Percentiles rank a stretch among this genome's conserved stretches.
These are phyloP conservation scores for Argyresthia goedartella DNA, from an alignment of 2,888 invertebrate species.

Conservation along the genomic window DNA sequence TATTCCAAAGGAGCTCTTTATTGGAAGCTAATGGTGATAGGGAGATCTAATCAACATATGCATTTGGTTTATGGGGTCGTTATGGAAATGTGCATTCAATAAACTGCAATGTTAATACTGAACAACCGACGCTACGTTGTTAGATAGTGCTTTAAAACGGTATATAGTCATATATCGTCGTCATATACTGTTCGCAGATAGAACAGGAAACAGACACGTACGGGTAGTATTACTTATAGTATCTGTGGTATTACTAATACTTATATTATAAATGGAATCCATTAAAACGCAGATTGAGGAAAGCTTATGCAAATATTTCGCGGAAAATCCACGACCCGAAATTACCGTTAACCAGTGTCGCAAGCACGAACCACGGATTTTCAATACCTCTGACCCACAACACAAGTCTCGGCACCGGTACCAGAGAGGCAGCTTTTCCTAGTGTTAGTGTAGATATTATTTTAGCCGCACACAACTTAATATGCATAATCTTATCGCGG, in stretches of 20 bases:
- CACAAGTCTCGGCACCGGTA: conserved; percentile 18
- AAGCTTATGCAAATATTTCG: conserved; percentile 34
- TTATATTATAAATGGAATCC: too few relatives aligned
- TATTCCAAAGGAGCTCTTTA: neutral
- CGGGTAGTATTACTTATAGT: too few relatives aligned
- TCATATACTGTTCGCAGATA: too few relatives aligned
- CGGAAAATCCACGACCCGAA: conserved; percentile 29
- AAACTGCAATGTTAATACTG: too few relatives aligned
- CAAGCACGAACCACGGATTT: conserved; percentile 49
- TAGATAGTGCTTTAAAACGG: too few relatives aligned
- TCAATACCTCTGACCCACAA: conserved; percentile 30
- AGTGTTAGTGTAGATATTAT: conserved; percentile 66
- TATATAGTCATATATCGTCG: too few relatives aligned
- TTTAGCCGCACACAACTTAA: conserved; percentile 66
- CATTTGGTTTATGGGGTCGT: neutral
- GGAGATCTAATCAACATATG: neutral
- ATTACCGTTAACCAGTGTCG: conserved; percentile 36
- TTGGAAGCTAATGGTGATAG: conserved; percentile 9
- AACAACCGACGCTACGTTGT: too few relatives aligned
- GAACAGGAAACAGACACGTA: too few relatives aligned
- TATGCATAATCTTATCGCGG: conserved; percentile 70
- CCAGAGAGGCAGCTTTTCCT: conserved; percentile 52
- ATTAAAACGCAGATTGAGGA: too few relatives aligned
- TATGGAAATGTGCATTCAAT: too few relatives aligned
- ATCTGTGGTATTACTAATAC: too few relatives aligned